Base-by-base conservation (phyloP, 2,888 invertebrate genomes). In the Volucella zonaria region DNA sequence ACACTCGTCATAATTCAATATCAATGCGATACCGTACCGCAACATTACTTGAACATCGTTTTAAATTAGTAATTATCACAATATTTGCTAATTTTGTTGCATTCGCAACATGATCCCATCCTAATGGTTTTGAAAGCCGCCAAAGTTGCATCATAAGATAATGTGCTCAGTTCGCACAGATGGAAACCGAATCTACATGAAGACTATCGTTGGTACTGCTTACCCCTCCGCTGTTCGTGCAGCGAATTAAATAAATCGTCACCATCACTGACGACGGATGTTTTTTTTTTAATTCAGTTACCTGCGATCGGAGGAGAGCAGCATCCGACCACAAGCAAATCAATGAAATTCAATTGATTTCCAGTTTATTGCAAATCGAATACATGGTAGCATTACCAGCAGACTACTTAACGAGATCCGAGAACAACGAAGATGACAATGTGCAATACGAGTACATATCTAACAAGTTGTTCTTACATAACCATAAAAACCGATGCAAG, bases 321-420 rank as follows among this genome's bases (percentile, higher is more conserved):
- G 23, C 3, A 78, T 79, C 68, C 70, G 66, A 83, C 82, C 82
- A 83, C 70, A 83, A 64, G 61, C 67, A 62, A 74, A 78, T 67
- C 67, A 23, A 78, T 74, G 8, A 62, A 51, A 78, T 82, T 59
- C 56, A 58, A 74, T 58, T 73, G 54, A 14, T n/a, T 56, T 6
- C 31, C 31, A 31, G 31, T 31, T 31, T 31, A 31, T 31, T 31
- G 31, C 6, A 31, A 31, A 31, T 31, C 31, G 31, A 31, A 6
- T 31, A 31, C 4, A 23, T 23, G 18, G 2, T 23, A 31, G 6
- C 64, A 51, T 15, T 9, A 18, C 15, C 54, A 14, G 9, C 45
- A 11, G 68, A 14, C 54, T 23, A n/a, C n/a, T n/a, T n/a, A 38
- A 12, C 31, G 58, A 56, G 58, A 31, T 31, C 38, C 47, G 31